Base-by-base conservation (phyloP, 2,888 invertebrate genomes). In the Merodon equestris region DNA sequence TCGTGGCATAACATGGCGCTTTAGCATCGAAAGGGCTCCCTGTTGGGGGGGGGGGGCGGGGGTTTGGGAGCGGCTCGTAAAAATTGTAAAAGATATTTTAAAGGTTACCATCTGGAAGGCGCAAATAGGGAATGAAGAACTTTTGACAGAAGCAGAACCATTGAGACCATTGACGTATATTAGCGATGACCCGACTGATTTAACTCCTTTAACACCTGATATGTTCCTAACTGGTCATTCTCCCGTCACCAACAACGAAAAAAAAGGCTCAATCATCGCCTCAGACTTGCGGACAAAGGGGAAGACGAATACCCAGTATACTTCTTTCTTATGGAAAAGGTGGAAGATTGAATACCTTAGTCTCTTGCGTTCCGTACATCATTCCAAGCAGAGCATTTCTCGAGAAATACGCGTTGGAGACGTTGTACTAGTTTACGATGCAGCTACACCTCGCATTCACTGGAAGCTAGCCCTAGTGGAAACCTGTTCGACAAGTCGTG, bases 351-450 rank as follows among this genome's bases (percentile, higher is more conserved):
- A 72, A 13, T 72, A 72, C 17, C 48, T 51, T 13, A 18, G 47
- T 12, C 38, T 54, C 10, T 19, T 57, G 14, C 15, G 51, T n/a
- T 42, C 58, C 1, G 67, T 27, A 7, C 67, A 48, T 50, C 48
- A 44, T 15, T 42, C 42, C 1, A 14, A 15, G 12, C 42, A 17
- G 38, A 36, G 17, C 34, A 12, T 14, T 48, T 63, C 50, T 0
- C 19, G 34, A 38, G 57, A 51, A 19, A 50, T 72, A 27, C 17
- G 42, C 18, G 13, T 38, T 1, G 74, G 64, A 13, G 72, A 81
- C 38, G 53, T 76, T 14, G 72, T 81, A 9, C 27, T 76, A 15
- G 63, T 76, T 9, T 60, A 70, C 15, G 73, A 73, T 54, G 63
- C 72, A 10, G 57, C 63, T 1, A 56, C 47, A 13, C 58, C 64